Evolutionary conservation across 2,113 vertebrate genomes (phyloP).

Genomic region (Elgaria multicarinata): DNA sequence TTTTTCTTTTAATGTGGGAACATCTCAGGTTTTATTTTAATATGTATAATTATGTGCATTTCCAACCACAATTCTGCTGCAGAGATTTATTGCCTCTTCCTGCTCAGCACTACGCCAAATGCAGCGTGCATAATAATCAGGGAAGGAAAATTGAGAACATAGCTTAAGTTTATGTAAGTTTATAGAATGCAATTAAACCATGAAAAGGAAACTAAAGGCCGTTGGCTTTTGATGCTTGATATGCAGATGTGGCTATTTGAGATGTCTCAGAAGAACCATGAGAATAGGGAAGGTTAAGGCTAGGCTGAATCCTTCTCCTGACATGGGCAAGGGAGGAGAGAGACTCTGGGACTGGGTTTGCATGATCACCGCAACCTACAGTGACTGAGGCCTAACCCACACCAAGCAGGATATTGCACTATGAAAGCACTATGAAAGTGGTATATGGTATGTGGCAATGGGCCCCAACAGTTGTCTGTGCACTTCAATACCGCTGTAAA

Average conservation of each 20-base stretch:
- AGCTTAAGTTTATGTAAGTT: constrained; percentile 37
- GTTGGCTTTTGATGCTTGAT: constrained; percentile 27
- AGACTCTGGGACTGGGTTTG: too few species aligned
- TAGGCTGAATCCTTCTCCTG: not conserved
- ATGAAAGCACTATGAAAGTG: too few species aligned
- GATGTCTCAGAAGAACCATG: not conserved
- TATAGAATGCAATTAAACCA: constrained; percentile 19
- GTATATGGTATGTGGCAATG: too few species aligned
- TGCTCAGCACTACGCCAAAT: constrained; percentile 24
- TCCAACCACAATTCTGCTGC: constrained; percentile 53
- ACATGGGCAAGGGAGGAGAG: not conserved
- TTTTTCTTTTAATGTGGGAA: not conserved
- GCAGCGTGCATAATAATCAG: not conserved
- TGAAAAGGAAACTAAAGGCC: constrained; percentile 19
- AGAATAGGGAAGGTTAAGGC: not conserved
- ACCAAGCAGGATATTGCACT: too few species aligned
- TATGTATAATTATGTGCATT: constrained; percentile 52
- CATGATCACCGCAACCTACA: too few species aligned
- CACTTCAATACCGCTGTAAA: too few species aligned
- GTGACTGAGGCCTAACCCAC: too few species aligned
- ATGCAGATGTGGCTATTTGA: constrained; percentile 28
- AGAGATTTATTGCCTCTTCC: constrained; percentile 55
- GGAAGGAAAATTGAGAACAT: not conserved
- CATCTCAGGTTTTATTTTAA: constrained; percentile 42
- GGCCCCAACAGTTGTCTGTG: too few species aligned